These are phyloP conservation scores for Crotophaga sulcirostris DNA, from an alignment of 2,113 vertebrate species.

Conservation along the genomic window DNA sequence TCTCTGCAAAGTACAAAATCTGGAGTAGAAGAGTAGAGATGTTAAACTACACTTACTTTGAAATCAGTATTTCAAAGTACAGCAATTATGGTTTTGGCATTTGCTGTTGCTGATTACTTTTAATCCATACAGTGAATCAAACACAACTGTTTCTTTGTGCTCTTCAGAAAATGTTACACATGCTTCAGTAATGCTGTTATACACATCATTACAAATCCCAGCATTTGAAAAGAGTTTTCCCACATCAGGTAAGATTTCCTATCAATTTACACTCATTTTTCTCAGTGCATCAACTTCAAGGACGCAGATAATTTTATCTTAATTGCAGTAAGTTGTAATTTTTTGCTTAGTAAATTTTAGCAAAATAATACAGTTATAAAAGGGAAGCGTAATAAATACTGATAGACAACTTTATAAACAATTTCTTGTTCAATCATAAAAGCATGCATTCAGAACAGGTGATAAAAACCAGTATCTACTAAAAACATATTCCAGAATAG, in stretches of 20 bases:
- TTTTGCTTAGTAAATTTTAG: neutral
- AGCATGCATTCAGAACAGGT: neutral
- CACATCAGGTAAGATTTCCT: conserved; percentile 5
- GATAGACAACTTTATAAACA: neutral
- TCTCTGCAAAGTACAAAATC: neutral
- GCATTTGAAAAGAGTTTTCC: neutral
- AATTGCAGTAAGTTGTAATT: neutral
- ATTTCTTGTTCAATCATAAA: neutral
- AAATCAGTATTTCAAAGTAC: neutral
- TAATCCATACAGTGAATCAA: neutral
- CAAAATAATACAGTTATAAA: neutral
- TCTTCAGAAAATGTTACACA: neutral
- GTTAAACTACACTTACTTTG: neutral
- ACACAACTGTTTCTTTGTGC: neutral
- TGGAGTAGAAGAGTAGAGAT: neutral
- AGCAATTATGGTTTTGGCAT: neutral
- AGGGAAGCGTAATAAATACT: neutral
- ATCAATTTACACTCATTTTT: neutral
- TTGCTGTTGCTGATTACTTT: neutral
- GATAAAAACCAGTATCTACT: neutral
- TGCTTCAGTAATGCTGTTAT: neutral
- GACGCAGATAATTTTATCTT: neutral
- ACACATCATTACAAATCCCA: neutral
- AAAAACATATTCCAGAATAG: neutral
- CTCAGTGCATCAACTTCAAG: neutral